phyloP scores from a whole-genome alignment of 2,888 invertebrate species.

The Rhabditophanes sp. region DNA sequence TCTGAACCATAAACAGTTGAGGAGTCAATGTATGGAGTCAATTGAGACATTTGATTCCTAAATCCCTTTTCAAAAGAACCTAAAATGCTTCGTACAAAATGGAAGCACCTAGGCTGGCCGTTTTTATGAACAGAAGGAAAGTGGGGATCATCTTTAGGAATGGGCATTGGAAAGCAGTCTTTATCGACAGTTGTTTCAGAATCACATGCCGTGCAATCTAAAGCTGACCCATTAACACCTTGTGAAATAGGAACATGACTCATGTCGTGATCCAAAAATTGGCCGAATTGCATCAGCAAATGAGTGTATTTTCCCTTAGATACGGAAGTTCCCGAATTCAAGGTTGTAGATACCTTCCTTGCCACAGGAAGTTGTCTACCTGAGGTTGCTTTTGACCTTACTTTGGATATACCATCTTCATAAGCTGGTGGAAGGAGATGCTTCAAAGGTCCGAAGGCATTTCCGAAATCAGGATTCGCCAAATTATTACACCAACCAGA shows the following conservation, averaged over 20 bases:
- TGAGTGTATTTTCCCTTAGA: conserved; percentile 21
- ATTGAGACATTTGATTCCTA: too few species aligned
- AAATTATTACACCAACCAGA: conserved; percentile 69
- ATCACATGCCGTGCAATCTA: conserved; percentile 54
- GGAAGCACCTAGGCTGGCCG: conserved; percentile 69
- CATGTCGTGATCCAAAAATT: conserved; percentile 42
- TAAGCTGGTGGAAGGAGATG: conserved; percentile 54
- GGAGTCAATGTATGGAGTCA: conserved; percentile 62
- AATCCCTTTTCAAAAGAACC: conserved; percentile 66
- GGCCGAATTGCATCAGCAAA: conserved; percentile 39
- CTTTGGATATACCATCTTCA: conserved; percentile 65
- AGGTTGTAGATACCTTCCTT: conserved; percentile 23
- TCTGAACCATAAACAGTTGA: conserved; percentile 82
- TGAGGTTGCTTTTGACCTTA: conserved; percentile 12
- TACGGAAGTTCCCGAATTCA: conserved; percentile 49
- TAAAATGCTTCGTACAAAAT: conserved; percentile 79
- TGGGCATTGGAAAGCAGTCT: conserved; percentile 78
- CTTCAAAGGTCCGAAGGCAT: conserved; percentile 35
- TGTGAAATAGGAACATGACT: conserved; percentile 34
- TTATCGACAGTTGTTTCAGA: conserved; percentile 72
- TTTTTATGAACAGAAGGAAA: conserved; percentile 67
- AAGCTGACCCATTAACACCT: conserved; percentile 10
- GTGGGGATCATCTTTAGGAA: conserved; percentile 66
- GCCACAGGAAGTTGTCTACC: conserved; percentile 38
- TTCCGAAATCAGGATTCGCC: conserved; percentile 30